Conservation (phyloP, 2,797 vertebrate genomes). For the Silurus aristotelis region DNA sequence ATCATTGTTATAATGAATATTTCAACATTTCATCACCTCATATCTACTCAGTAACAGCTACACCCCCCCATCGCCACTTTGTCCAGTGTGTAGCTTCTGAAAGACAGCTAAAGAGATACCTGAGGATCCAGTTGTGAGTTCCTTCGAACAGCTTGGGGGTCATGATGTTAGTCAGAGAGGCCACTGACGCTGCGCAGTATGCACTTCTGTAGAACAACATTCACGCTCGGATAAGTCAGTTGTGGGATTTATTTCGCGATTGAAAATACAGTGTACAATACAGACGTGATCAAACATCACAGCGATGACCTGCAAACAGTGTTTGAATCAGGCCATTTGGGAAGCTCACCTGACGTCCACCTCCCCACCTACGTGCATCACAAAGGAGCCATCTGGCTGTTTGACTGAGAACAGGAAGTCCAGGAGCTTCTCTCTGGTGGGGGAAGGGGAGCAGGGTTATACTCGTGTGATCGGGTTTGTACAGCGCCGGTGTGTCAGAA, state of each 20-base stretch:
- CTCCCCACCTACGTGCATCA: constrained; percentile 95
- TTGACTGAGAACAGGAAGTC: constrained; percentile 88
- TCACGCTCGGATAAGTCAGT: not conserved
- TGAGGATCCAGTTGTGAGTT: constrained; percentile 90
- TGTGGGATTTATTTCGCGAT: not conserved
- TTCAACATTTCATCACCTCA: not conserved
- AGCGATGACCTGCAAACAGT: not conserved
- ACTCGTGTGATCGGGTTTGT: not conserved
- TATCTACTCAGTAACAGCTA: not conserved
- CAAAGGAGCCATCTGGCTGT: constrained; percentile 92
- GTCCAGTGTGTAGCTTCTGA: not conserved
- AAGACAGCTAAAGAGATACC: constrained; percentile 58
- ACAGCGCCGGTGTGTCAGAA: not conserved
- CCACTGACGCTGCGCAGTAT: constrained; percentile 90
- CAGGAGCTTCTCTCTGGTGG: constrained; percentile 87
- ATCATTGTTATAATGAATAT: no score
- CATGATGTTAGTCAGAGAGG: constrained; percentile 88
- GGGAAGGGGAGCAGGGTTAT: constrained; percentile 17
- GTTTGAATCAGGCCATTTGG: not conserved
- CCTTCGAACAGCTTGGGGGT: constrained; percentile 83
- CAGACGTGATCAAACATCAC: not conserved
- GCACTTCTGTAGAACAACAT: constrained; percentile 78
- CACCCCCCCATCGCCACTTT: not conserved
- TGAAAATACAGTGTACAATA: no score
- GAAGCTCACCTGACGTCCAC: constrained; percentile 91